These are phyloP conservation scores for Agrotis ipsilon DNA, from an alignment of 2,888 invertebrate genomes.

Conservation along the genomic window DNA sequence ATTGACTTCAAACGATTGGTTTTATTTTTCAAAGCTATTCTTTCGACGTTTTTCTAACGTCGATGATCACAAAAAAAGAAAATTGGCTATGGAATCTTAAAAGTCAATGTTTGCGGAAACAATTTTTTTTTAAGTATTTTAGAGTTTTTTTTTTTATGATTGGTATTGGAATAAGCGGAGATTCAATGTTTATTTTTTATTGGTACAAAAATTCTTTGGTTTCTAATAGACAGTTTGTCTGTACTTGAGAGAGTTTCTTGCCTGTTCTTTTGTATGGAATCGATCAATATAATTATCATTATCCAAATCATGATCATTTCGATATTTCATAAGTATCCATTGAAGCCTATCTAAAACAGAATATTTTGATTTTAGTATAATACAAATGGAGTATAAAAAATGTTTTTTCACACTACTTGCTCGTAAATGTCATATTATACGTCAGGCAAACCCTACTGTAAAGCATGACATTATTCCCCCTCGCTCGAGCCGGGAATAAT, in stretches of 20 bases:
- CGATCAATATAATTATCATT: too few relatives aligned
- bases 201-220: background rate
- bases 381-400: too few relatives aligned
- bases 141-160: background rate
- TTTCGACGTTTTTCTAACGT: conserved; percentile 5
- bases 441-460: too few relatives aligned
- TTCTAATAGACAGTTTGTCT: background rate
- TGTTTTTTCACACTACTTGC: too few relatives aligned
- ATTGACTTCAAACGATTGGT: conserved; percentile 60
- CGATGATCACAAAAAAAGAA: conserved; percentile 10
- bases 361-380: too few relatives aligned
- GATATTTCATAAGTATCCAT: too few relatives aligned
- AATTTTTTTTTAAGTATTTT: background rate
- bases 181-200: background rate
- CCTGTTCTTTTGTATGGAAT: too few relatives aligned
- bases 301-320: too few relatives aligned
- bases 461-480: too few relatives aligned
- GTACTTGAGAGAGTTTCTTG: background rate
- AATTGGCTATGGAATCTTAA: conserved; percentile 2
- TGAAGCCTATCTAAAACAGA: too few relatives aligned
- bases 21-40: conserved; percentile 19
- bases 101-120: conserved; percentile 24
- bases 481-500: too few relatives aligned
- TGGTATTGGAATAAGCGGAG: background rate
- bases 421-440: too few relatives aligned